Base-by-base conservation (phyloP, 92 coral and sea anemone species). In the Epizoanthus scotinus region DNA sequence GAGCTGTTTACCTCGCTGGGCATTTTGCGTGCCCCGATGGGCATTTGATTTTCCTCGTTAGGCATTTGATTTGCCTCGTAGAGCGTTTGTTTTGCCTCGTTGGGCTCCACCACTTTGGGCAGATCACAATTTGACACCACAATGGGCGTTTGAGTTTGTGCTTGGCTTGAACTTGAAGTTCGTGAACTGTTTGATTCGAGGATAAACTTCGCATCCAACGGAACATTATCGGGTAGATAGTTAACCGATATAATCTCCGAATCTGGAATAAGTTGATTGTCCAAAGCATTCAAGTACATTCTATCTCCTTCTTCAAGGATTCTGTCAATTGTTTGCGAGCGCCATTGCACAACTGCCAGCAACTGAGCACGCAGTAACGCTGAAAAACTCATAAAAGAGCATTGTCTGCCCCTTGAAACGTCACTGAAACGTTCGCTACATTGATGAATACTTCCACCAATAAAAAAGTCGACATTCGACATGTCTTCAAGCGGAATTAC, bases 401-500 rank as follows among this genome's bases (percentile, higher is more conserved):
- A 78, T 78, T 78, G 83, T 54, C 50, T 58, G 26, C 70, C 72
- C 67, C 53, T 18, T 58, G 83, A 78, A 59, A 55, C 58, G 20
- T 78, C 72, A 62, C 58, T 28, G 58, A 61, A 58, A 60, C 72
- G 72, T 26, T 27, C 61, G 56, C 18, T 31, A 52, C 49, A 8
- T 42, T 42, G 49, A 42, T 42, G 49, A 42, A 42, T 42, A 42
- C 49, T 53, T 24, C 44, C 54, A 24, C n/a, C 19, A 56, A 27
- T 28, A 42, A 75, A 75, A 34, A 79, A 47, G 44, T 52, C 70
- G 27, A 67, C 3, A 54, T 79, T 42, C 56, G 24, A 38, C 84
- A 79, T 79, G 83, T 27, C 84, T 67, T 81, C 29, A 67, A 67
- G 73, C 73, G 44, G 73, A 67, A 67, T 67, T 67, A 67, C 42